phyloP scores from a whole-genome alignment of 2,797 vertebrate genomes.

The Danio tinwini region DNA sequence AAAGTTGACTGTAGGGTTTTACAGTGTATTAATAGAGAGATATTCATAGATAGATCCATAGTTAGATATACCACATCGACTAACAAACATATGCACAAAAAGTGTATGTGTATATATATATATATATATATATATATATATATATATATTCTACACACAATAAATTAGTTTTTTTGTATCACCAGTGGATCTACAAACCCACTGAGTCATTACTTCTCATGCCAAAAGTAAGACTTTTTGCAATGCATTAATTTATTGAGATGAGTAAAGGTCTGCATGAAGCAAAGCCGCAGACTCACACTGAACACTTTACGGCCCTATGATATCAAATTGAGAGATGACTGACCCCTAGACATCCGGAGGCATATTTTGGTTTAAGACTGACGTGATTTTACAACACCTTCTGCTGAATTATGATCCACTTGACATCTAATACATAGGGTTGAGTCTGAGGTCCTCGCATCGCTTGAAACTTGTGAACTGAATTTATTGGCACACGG shows the following conservation, averaged over 20 bases:
- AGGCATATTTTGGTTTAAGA: constrained; percentile 55
- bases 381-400: constrained; percentile 59
- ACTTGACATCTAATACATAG: constrained; percentile 65
- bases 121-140: too few relatives aligned
- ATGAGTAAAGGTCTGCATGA: constrained; percentile 32
- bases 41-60: too few relatives aligned
- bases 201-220: constrained; percentile 8
- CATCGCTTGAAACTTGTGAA: constrained; percentile 58
- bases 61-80: too few relatives aligned
- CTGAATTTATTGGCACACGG: constrained; percentile 64
- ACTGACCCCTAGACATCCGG: constrained; percentile 56
- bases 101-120: too few relatives aligned
- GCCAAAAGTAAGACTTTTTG: constrained; percentile 33
- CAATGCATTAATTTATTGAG: constrained; percentile 31
- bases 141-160: too few relatives aligned
- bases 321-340: constrained; percentile 40
- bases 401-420: constrained; percentile 64
- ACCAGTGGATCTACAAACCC: not conserved
- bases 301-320: constrained; percentile 44
- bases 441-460: constrained; percentile 61
- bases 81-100: too few relatives aligned
- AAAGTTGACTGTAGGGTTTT: too few relatives aligned
- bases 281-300: constrained; percentile 46
- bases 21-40: too few relatives aligned
- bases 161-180: not conserved